Conservation (phyloP, 2,113 vertebrate genomes). For the Heteronetta atricapilla region DNA sequence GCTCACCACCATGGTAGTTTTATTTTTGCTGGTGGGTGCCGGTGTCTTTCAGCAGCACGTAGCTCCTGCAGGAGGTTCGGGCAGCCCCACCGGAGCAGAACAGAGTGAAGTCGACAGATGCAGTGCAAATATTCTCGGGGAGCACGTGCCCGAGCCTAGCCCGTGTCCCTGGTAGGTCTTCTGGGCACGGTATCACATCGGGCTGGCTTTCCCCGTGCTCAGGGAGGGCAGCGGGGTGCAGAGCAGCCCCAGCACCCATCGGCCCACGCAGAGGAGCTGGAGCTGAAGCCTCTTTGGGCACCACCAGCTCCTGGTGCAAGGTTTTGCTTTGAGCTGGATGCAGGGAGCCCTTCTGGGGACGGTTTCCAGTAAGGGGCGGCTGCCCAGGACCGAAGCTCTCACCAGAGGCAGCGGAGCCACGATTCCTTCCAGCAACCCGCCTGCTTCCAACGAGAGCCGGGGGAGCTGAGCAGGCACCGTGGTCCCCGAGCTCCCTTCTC, state of each 20-base stretch:
- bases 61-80: not conserved
- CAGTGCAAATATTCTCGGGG: not conserved
- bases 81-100: not conserved
- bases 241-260: not conserved
- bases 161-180: not conserved
- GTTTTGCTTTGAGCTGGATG: not conserved
- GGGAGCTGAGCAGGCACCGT: not conserved
- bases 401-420: not conserved
- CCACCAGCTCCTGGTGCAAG: not conserved
- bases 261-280: not conserved
- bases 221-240: not conserved
- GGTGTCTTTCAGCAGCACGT: not conserved
- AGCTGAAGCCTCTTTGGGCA: not conserved
- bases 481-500: not conserved
- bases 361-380: not conserved
- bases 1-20: not conserved
- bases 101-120: accelerated
- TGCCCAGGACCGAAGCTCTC: not conserved
- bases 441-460: not conserved
- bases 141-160: accelerated
- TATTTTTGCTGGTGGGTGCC: not conserved
- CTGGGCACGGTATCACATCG: accelerated
- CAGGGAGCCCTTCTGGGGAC: not conserved
- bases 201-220: not conserved
- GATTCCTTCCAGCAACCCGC: not conserved